A percentile compares a stretch with the other conserved stretches of the same genome.
These are phyloP conservation scores for Cebidichthys violaceus DNA, from an alignment of 2,113 vertebrate genomes.

Conservation along the genomic window DNA sequence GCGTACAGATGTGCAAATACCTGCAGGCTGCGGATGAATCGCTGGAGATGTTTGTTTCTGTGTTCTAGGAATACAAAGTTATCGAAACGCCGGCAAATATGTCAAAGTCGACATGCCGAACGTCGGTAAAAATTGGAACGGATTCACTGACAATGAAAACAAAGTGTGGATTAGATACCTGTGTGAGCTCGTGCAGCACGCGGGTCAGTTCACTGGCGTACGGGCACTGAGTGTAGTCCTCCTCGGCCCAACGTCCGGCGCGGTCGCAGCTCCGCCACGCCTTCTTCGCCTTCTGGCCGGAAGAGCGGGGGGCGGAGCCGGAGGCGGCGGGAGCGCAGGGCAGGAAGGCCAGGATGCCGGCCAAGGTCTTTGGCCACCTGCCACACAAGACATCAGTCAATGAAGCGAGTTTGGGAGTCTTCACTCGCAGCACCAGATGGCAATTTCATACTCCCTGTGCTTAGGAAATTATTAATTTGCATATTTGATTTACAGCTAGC, in stretches of 20 bases:
- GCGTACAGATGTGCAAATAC: slow-evolving; percentile 21
- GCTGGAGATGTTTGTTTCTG: slow-evolving; percentile 1
- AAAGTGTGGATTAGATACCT: slow-evolving; percentile 77
- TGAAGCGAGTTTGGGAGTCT: not conserved
- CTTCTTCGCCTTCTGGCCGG: slow-evolving; percentile 81
- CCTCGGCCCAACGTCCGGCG: slow-evolving; percentile 88
- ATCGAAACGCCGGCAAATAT: slow-evolving; percentile 13
- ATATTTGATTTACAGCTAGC: slow-evolving; percentile 51
- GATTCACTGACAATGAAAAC: not conserved
- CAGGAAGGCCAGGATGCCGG: slow-evolving; percentile 88
- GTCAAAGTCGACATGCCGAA: not conserved
- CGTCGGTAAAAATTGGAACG: not conserved
- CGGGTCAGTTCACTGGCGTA: slow-evolving; percentile 90
- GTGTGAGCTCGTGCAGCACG: slow-evolving; percentile 89
- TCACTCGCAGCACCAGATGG: slow-evolving; percentile 42
- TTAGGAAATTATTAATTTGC: slow-evolving; percentile 50
- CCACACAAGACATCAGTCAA: slow-evolving; percentile 30
- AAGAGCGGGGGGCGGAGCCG: slow-evolving; percentile 75
- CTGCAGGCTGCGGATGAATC: slow-evolving; percentile 29
- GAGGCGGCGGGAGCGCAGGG: slow-evolving; percentile 85
- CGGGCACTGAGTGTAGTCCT: slow-evolving; percentile 90
- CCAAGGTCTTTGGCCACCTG: slow-evolving; percentile 93
- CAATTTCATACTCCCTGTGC: slow-evolving; percentile 44
- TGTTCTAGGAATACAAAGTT: slow-evolving; percentile 6
- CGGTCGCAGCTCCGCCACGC: slow-evolving; percentile 90